Base-by-base conservation (phyloP, 2,797 vertebrate genomes). In the Iguana delicatissima region DNA sequence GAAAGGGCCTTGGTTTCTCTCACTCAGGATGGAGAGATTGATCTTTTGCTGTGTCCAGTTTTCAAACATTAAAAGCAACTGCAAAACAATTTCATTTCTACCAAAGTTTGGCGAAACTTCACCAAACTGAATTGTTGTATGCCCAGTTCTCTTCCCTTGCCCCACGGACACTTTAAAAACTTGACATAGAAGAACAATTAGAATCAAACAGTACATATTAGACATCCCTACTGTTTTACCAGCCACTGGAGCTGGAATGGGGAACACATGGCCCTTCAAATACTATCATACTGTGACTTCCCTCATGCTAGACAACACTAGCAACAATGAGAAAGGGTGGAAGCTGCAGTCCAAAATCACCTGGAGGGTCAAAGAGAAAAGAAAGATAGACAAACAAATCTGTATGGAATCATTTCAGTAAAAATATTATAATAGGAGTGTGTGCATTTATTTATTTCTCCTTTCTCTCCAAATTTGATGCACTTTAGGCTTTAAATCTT, bases 181-280 rank as follows among this genome's bases (percentile, higher is more conserved):
- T 32, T 22, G 52, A 10, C 5, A 89, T 0, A 55, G 69, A 42
- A 91, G 76, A 24, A 85, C 57, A 8, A 55, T 16, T 59, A 46
- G 62, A 24, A 86, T 46, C 81, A n/a, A 52, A 64, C 2, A 52
- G 38, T 85, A 82, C 0, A 0, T 8, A 92, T 83, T 85, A 76
- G 62, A 74, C 26, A 24, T 59, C 38, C 5, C 18, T 18, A 80
- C 2, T 3, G 20, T 79, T 64, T 59, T 32, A 10, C 0, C 0
- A 0, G 24, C 6, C 22, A 0, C 5, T 88, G 93, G 35, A 0
- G 0, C 6, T 38, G 72, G 29, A 50, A 52, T 82, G 16, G 1
- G 1, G 24, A 84, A 64, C n/a, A 62, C 26, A 42, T 84, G 18
- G 20, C 10, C 4, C 9, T 35, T 10, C 22, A 85, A 6, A n/a